Conservation (phyloP, 2,113 vertebrate species). For the Boleophthalmus pectinirostris region DNA sequence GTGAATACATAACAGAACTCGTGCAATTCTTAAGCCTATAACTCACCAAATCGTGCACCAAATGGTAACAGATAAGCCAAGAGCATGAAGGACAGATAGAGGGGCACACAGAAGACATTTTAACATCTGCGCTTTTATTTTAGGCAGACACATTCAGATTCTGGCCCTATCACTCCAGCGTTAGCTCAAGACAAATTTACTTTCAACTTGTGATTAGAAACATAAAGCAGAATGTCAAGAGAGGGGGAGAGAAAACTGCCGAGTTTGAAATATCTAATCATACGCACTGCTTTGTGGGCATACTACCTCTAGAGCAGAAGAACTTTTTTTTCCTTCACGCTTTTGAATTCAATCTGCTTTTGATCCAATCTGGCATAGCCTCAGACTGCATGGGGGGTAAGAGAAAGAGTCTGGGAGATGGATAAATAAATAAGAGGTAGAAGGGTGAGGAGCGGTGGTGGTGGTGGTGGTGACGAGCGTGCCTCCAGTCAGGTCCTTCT, state of each 20-base stretch:
- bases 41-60: not conserved
- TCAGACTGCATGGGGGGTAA: conserved; percentile 19
- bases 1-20: not conserved
- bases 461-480: conserved; percentile 40
- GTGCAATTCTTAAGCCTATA: too few relatives aligned
- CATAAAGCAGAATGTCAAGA: conserved; percentile 41
- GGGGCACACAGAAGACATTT: conserved; percentile 65
- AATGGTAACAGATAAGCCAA: not conserved
- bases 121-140: conserved; percentile 57
- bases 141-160: conserved; percentile 63
- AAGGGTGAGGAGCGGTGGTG: conserved; percentile 30
- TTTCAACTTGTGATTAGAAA: conserved; percentile 57
- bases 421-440: conserved; percentile 53
- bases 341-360: conserved; percentile 43
- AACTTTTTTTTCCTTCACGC: conserved; percentile 11
- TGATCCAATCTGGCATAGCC: conserved; percentile 53
- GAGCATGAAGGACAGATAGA: conserved; percentile 30
- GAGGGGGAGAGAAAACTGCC: conserved; percentile 24
- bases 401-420: conserved; percentile 29
- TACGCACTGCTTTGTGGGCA: not conserved
- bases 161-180: conserved; percentile 52
- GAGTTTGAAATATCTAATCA: conserved; percentile 48
- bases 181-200: conserved; percentile 54
- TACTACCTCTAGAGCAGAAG: conserved; percentile 24
- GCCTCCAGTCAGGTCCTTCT: conserved; percentile 78